These are phyloP conservation scores for Plecotus auritus DNA, from an alignment of 2,113 vertebrate species.

Conservation along the genomic window DNA sequence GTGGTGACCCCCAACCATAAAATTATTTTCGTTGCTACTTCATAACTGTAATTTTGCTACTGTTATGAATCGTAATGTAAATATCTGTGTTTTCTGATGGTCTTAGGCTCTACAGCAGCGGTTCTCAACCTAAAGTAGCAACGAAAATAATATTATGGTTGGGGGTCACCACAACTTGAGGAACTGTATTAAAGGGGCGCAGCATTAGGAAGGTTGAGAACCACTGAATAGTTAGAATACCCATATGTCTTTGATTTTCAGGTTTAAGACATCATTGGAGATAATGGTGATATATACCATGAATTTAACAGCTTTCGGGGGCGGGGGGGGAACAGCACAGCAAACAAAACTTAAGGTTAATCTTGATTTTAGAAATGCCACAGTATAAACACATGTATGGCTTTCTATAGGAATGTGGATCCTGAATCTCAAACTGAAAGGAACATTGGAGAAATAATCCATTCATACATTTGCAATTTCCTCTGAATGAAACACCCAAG, in stretches of 20 bases:
- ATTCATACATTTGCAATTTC: background rate
- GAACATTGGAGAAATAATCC: background rate
- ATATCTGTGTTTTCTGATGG: too few species aligned
- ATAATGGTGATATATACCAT: background rate
- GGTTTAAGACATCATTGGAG: background rate
- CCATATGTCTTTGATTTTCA: background rate
- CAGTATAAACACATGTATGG: background rate
- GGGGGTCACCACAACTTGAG: too few species aligned
- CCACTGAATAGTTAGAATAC: background rate
- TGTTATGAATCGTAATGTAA: too few species aligned
- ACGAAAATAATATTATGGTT: too few species aligned
- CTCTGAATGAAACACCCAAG: background rate
- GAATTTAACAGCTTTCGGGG: background rate
- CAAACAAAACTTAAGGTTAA: background rate
- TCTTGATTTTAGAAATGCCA: slow-evolving; percentile 10
- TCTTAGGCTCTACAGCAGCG: too few species aligned
- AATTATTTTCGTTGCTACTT: too few species aligned
- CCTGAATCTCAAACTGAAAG: background rate
- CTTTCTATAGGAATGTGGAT: background rate
- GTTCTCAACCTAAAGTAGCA: too few species aligned
- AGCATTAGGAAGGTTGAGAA: too few species aligned
- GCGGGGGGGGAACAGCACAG: background rate
- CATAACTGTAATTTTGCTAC: too few species aligned
- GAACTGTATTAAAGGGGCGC: too few species aligned
- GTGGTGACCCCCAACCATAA: too few species aligned